Conservation (phyloP, 2,888 invertebrate genomes). For the Acanthacorydalis orientalis region DNA sequence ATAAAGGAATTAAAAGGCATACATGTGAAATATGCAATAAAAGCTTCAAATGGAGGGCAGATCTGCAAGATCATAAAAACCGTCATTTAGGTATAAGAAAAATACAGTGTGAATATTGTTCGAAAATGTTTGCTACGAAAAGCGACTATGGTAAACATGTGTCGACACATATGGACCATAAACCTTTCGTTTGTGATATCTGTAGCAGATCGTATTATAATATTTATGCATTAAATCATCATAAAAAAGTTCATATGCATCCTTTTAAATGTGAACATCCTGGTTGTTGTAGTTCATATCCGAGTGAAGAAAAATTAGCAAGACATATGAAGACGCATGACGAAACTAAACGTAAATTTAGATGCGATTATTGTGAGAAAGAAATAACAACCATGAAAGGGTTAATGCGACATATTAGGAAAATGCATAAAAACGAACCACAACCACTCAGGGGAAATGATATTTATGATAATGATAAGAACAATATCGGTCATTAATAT, state of each 20-base stretch:
- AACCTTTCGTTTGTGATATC: conserved; percentile 3
- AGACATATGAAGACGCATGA: conserved; percentile 1
- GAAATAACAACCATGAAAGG: conserved; percentile 1
- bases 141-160: conserved; percentile 6
- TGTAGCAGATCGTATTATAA: conserved; percentile 4
- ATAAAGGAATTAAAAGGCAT: conserved; percentile 1
- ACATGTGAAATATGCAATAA: conserved; percentile 4
- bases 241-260: conserved; percentile 4
- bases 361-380: conserved; percentile 1
- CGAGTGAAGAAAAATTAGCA: conserved; percentile 1
- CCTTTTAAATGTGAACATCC: conserved; percentile 3
- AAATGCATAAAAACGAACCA: neutral
- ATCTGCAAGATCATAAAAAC: conserved; percentile 5
- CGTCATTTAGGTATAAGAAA: conserved; percentile 4
- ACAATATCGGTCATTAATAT: neutral
- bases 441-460: neutral
- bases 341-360: conserved; percentile 1
- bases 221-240: conserved; percentile 3
- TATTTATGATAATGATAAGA: neutral
- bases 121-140: conserved; percentile 4
- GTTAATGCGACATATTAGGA: conserved; percentile 3
- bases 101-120: conserved; percentile 4
- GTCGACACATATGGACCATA: conserved; percentile 5
- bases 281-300: conserved; percentile 2
- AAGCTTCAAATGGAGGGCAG: conserved; percentile 3